Conservation (phyloP, 53 echinoderm and acorn worm species). For the Echinarachnius parma region DNA sequence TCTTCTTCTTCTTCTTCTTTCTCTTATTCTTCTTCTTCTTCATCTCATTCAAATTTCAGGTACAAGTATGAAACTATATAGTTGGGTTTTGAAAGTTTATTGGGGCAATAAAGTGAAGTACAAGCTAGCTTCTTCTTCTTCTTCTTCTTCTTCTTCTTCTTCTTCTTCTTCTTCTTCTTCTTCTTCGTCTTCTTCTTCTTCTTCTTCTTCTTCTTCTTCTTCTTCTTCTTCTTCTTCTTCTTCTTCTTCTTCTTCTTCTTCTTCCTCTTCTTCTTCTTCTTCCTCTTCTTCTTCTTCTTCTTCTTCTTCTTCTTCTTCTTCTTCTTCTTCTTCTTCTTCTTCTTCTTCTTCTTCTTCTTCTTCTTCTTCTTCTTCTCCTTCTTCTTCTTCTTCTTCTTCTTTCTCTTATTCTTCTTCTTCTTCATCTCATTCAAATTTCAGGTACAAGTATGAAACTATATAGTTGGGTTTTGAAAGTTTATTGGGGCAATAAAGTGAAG, state of each 20-base stretch:
- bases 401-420: neutral
- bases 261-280: conserved; percentile 9
- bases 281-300: conserved; percentile 11
- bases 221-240: neutral
- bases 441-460: no score
- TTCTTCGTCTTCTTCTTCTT: neutral
- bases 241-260: neutral
- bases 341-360: conserved; percentile 14
- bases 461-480: no score
- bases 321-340: conserved; percentile 21
- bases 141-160: neutral
- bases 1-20: conserved; percentile 23
- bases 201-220: neutral
- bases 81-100: no score
- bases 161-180: conserved; percentile 1
- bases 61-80: no score
- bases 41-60: no score
- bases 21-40: no score
- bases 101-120: no score
- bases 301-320: conserved; percentile 11
- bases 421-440: neutral
- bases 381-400: neutral
- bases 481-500: no score
- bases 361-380: conserved; percentile 4
- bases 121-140: neutral